A percentile compares a stretch with the other conserved stretches of the same genome.
phyloP scores from a whole-genome alignment of 1,140 invertebrate species.

The Orchestia grillus region DNA sequence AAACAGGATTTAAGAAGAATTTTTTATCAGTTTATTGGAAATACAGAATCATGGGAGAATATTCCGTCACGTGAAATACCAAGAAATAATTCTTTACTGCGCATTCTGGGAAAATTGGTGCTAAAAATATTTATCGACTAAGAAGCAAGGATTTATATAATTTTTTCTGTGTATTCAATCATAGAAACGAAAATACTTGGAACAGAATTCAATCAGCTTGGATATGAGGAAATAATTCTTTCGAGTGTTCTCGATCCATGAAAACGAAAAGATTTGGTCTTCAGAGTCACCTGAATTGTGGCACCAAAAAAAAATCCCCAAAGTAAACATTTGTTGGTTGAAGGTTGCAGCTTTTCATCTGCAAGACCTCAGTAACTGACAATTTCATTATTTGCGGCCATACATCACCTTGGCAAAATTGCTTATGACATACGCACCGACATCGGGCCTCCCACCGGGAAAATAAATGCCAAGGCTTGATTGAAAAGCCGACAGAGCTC shows the following conservation, averaged over 20 bases:
- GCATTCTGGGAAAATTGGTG: too few species aligned
- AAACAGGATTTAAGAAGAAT: too few species aligned
- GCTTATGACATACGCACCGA: conserved; percentile 49
- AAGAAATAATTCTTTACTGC: too few species aligned
- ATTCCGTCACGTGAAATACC: too few species aligned
- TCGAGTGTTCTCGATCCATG: background rate
- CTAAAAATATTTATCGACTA: too few species aligned
- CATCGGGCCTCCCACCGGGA: conserved; percentile 43
- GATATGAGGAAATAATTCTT: background rate
- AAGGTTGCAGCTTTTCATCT: conserved; percentile 41
- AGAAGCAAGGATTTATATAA: too few species aligned
- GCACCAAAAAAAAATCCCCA: background rate
- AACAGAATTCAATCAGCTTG: background rate
- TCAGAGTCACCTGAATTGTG: background rate
- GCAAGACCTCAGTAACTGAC: conserved; percentile 34
- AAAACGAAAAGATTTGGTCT: background rate
- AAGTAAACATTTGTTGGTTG: conserved; percentile 9
- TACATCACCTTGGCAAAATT: conserved; percentile 44
- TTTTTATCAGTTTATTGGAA: too few species aligned
- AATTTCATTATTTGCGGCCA: conserved; percentile 53
- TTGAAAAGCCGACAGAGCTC: conserved; percentile 25
- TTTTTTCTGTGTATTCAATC: too few species aligned
- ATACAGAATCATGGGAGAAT: too few species aligned
- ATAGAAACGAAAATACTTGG: too few species aligned
- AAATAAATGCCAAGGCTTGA: conserved; percentile 48